Evolutionary conservation across 2,888 invertebrate species (phyloP), one percentile per base, ranked within the genome.

Genomic region (Pristionchus mayeri): DNA sequence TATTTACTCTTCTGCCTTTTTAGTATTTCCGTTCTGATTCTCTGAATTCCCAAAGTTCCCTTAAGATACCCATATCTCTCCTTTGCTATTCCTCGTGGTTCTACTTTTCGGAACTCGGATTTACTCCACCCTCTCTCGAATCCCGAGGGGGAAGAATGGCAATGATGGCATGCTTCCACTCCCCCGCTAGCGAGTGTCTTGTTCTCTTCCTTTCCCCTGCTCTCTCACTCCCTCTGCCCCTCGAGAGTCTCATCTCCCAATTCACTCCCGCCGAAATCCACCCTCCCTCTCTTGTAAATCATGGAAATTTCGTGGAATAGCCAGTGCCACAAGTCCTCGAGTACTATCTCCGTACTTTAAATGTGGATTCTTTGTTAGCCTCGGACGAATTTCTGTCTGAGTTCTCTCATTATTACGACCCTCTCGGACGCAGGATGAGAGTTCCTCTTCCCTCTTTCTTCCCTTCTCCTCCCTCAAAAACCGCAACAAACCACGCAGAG

Each of bases 81-180:
- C 34, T 67, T 34, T 3, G 30, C 18, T 34, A 4, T 27, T 37
- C 34, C 67, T 67, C 76, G n/a, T n/a, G n/a, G n/a, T n/a, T n/a
- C n/a, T n/a, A n/a, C n/a, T n/a, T n/a, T n/a, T n/a, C n/a, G n/a
- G n/a, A n/a, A n/a, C n/a, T n/a, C n/a, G n/a, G n/a, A n/a, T n/a
- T n/a, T 27, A 63, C 63, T 63, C 63, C 18, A 63, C 30, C 27
- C 30, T 34, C 30, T 1, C 7, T 11, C 0, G 34, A 63, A 63
- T 63, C 63, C 63, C 63, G 2, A 11, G 63, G 18, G 63, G 30
- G 34, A 63, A 63, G 63, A 63, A 63, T 63, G 63, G 34, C 63
- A 60, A 60, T 60, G 60, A 63, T 63, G 63, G 63, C 34, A 18
- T 30, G n/a, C n/a, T n/a, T n/a, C n/a, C n/a, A n/a, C n/a, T n/a